These are phyloP conservation scores for Acanthurus lineatus DNA, from an alignment of 2,797 vertebrate genomes.

Conservation along the genomic window DNA sequence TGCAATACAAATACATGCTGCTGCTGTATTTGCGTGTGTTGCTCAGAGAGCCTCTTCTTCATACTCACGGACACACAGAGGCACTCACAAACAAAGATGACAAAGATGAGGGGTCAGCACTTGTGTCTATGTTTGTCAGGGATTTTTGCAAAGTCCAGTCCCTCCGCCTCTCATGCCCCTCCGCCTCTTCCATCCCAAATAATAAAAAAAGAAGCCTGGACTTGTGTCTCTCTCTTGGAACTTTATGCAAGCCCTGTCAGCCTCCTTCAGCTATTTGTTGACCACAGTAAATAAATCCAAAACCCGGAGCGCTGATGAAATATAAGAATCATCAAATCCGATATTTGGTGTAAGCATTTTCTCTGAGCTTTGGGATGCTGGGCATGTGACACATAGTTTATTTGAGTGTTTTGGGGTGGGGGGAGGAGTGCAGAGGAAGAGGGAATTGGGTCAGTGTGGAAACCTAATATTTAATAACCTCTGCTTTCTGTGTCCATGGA, in stretches of 20 bases:
- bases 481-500: conserved; percentile 22
- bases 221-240: conserved; percentile 50
- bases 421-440: conserved; percentile 53
- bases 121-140: conserved; percentile 73
- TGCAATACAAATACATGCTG: conserved; percentile 16
- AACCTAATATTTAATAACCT: conserved; percentile 79
- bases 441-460: conserved; percentile 76
- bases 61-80: conserved; percentile 1
- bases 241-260: conserved; percentile 48
- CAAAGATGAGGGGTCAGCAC: conserved; percentile 74
- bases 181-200: conserved; percentile 15
- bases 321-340: conserved; percentile 58
- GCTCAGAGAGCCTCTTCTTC: conserved; percentile 33
- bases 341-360: conserved; percentile 61
- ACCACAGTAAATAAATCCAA: conserved; percentile 52
- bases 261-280: conserved; percentile 53
- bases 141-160: conserved; percentile 33
- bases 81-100: conserved; percentile 55
- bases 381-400: conserved; percentile 67
- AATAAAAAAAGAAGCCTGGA: conserved; percentile 20
- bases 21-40: neutral
- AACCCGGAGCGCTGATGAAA: conserved; percentile 56
- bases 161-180: conserved; percentile 14
- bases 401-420: conserved; percentile 60
- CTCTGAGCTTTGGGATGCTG: conserved; percentile 46